These are phyloP conservation scores for Cosmia pyralina DNA, from an alignment of 2,888 invertebrate species.

Conservation along the genomic window DNA sequence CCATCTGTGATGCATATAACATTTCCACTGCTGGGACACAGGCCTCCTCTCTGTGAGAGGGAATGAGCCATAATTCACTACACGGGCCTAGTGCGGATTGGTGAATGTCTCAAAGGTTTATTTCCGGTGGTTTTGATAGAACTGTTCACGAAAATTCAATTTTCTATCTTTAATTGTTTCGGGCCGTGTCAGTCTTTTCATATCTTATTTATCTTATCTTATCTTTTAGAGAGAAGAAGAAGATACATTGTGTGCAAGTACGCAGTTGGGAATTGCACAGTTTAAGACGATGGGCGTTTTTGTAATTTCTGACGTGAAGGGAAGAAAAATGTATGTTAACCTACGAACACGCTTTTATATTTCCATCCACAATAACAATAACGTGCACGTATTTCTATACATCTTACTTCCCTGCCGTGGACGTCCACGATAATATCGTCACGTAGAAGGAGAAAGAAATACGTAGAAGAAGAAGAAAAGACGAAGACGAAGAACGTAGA, in stretches of 20 bases:
- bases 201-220: too few species aligned
- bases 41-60: background rate
- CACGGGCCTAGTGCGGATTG: background rate
- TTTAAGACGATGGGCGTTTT: too few species aligned
- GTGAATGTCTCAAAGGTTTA: background rate
- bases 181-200: background rate
- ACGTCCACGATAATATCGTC: background rate
- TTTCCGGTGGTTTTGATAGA: background rate
- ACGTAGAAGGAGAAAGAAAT: too few species aligned
- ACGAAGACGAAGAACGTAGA: too few species aligned
- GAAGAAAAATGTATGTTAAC: background rate
- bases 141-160: background rate
- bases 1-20: too few species aligned
- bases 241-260: background rate
- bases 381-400: background rate
- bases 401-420: background rate
- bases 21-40: background rate
- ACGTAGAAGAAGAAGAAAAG: too few species aligned
- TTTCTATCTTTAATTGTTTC: background rate
- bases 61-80: background rate
- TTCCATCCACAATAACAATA: background rate
- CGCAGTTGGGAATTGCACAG: too few species aligned
- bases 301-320: background rate
- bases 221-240: background rate
- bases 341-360: background rate